Percentiles rank a stretch among this genome's conserved stretches.
Evolutionary conservation across 2,113 vertebrate genomes (phyloP).

Genomic region (Vidua macroura): DNA sequence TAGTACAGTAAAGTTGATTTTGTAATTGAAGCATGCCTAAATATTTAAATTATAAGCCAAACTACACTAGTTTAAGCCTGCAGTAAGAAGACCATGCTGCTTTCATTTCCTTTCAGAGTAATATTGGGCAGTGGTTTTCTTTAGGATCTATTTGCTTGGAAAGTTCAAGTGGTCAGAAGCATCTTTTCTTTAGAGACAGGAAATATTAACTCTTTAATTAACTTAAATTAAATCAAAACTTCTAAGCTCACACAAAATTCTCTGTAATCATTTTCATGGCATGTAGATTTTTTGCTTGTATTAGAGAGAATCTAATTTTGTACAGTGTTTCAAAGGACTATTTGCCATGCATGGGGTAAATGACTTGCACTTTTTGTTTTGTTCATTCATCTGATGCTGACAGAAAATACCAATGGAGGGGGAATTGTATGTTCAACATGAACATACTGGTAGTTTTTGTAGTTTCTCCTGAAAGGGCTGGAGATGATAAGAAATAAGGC

Average conservation of each 20-base stretch:
- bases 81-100: background rate
- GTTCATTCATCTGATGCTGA: constrained; percentile 42
- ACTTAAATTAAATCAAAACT: constrained; percentile 10
- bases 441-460: constrained; percentile 19
- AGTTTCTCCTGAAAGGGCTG: constrained; percentile 11
- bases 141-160: background rate
- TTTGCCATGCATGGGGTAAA: constrained; percentile 26
- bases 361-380: constrained; percentile 27
- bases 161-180: background rate
- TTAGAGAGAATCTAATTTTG: constrained; percentile 56
- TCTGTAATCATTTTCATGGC: background rate
- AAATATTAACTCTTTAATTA: background rate
- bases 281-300: background rate
- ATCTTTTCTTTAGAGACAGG: background rate
- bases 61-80: background rate
- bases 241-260: background rate
- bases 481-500: constrained; percentile 55
- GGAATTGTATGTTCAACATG: background rate
- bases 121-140: background rate
- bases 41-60: background rate
- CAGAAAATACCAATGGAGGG: background rate
- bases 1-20: background rate
- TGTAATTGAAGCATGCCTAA: background rate
- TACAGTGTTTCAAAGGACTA: constrained; percentile 17
- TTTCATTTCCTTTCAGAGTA: background rate